Evolutionary conservation across 2,888 invertebrate species (phyloP), one percentile per base, ranked within the genome.

Genomic region (Sarcophaga caerulescens): DNA sequence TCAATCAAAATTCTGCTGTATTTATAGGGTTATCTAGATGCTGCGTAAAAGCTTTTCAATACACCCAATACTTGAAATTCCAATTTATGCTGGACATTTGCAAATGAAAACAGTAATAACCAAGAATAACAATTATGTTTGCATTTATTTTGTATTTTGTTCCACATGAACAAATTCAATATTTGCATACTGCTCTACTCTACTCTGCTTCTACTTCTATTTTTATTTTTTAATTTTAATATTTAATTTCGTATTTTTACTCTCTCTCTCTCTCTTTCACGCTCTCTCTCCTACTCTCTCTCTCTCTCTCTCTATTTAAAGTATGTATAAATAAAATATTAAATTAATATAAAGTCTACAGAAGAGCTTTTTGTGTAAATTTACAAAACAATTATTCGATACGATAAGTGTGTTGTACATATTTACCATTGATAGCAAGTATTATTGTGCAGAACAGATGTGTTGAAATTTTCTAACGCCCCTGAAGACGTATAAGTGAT

Each of bases 401-500:
- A 5, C 8, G 12, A 52, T 52, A 52, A 52, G 12, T 52, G 52
- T 52, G 5, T 52, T 14, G 12, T 14, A 52, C 17, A 4, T 14
- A 52, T 47, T 1, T n/a, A n/a, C n/a, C n/a, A n/a, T 0, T 47
- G 35, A 35, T 35, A 8, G 1, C 35, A 35, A 47, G 11, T 47
- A 47, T 52, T 52, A 52, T 52, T 52, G 17, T 52, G 14, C 4
- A 47, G 3, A 11, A 47, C 14, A 47, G 47, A 14, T 11, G 12
- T 52, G 52, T 52, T 12, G 17, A 52, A 52, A 52, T 14, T 52
- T 52, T 52, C 52, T 52, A 52, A 52, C 52, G 17, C 52, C 52
- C 17, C 52, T 52, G 52, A 52, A 52, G n/a, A 23, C 76, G 76
- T 68, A 60, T 77, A 44, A 44, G 6, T 35, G 44, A 68, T 68